phyloP scores from a whole-genome alignment of 2,113 vertebrate species.

The Coregonus clupeaformis region DNA sequence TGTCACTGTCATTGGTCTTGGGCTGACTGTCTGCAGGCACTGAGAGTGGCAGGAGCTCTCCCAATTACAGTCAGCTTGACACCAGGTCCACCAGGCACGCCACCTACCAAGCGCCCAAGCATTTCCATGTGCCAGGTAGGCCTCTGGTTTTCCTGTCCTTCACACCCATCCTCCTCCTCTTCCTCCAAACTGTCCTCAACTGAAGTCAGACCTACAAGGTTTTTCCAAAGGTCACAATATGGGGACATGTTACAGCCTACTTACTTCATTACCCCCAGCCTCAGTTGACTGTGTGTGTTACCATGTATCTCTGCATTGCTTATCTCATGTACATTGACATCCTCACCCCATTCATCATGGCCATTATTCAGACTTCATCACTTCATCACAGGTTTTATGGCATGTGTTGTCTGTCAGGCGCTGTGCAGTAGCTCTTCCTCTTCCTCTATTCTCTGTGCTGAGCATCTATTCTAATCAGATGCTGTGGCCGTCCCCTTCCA shows the following conservation, averaged over 20 bases:
- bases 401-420: background rate
- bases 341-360: background rate
- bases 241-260: background rate
- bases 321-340: background rate
- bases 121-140: conserved; percentile 99
- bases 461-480: background rate
- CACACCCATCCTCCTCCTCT: conserved; percentile 14
- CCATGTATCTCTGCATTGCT: background rate
- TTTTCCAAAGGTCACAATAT: background rate
- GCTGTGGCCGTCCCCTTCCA: background rate
- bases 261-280: background rate
- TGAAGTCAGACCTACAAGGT: background rate
- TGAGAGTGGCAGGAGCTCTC: conserved; percentile 93
- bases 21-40: conserved; percentile 80
- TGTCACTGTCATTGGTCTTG: conserved; percentile 74
- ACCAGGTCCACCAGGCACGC: conserved; percentile 87
- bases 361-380: background rate
- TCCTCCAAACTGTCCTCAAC: conserved; percentile 1
- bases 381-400: background rate
- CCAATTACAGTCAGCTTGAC: conserved; percentile 92
- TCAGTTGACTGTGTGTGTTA: background rate
- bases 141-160: conserved; percentile 43
- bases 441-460: background rate
- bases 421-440: background rate
- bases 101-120: conserved; percentile 88